These are phyloP conservation scores for Geranospiza caerulescens DNA, from an alignment of 2,797 vertebrate genomes.

Conservation along the genomic window DNA sequence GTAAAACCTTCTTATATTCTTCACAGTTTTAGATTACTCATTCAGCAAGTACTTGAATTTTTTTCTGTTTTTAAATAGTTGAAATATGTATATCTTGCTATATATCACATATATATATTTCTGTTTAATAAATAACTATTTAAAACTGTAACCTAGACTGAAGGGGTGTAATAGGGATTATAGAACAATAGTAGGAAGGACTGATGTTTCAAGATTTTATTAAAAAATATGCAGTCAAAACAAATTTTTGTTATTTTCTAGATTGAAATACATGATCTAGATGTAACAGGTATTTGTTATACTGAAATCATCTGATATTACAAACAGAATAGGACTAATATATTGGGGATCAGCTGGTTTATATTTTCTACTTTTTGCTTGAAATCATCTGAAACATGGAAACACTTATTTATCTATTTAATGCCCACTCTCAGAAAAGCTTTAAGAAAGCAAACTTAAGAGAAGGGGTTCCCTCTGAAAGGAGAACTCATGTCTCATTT, in stretches of 20 bases:
- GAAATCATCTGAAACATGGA: neutral
- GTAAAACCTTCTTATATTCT: neutral
- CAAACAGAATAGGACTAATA: neutral
- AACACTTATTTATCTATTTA: neutral
- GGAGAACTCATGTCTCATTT: neutral
- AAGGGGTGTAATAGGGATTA: neutral
- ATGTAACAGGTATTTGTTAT: neutral
- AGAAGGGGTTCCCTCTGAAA: neutral
- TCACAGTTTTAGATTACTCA: neutral
- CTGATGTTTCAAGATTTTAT: neutral
- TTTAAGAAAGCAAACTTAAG: neutral
- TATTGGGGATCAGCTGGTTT: neutral
- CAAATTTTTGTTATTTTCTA: neutral
- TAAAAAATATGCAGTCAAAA: neutral
- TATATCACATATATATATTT: neutral
- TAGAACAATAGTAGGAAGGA: neutral
- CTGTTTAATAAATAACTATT: neutral
- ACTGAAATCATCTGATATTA: neutral
- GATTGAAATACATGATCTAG: neutral
- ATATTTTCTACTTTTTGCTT: neutral
- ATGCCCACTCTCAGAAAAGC: neutral
- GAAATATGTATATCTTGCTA: neutral
- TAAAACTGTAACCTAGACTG: neutral
- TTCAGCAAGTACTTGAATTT: neutral
- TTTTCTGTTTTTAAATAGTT: neutral